Evolutionary conservation across 2,113 vertebrate genomes (phyloP), one percentile per base, ranked within the genome.

Genomic region (Ciconia stormi): DNA sequence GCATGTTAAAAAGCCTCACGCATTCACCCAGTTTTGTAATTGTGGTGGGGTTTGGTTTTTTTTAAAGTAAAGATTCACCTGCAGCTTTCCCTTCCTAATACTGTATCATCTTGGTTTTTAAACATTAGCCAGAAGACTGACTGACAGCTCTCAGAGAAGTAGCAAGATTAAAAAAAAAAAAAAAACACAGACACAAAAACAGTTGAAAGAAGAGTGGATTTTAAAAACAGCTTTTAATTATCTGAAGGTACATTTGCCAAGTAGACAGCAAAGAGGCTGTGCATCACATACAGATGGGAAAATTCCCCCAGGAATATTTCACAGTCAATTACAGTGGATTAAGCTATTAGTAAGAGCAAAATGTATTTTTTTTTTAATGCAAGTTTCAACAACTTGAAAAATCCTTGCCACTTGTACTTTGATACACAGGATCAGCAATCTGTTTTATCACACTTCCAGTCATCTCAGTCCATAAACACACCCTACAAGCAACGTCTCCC

Each of bases 171-270:
- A 4, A 72, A 73, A 26, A 47, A 53, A 30, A 30, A 22, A 23
- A 7, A 7, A 34, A 12, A 53, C 29, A 17, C 26, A 21, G 17
- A 47, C 20, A 46, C 58, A 38, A 16, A 69, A 30, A n/a, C 18
- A 87, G 65, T 15, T 77, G 66, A 91, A 85, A 95, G 73, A 76
- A 49, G 17, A 91, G 30, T 21, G 14, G 27, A 71, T 91, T 96
- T 78, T 11, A 89, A 89, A 80, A 79, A 7, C 70, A 94, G 53
- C 32, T 95, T 96, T 95, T 95, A 95, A 95, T 97, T 89, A 95
- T 91, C 49, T 80, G 50, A 34, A 94, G 66, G 78, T 79, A 36
- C 3, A 4, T 78, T 13, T 95, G 73, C 89, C 95, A 96, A 95
- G 59, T 4, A 90, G 87, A 72, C 61, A 90, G 93, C 58, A 95